phyloP scores from a whole-genome alignment of 2,888 invertebrate genomes.

The Oscheius myriophilus region DNA sequence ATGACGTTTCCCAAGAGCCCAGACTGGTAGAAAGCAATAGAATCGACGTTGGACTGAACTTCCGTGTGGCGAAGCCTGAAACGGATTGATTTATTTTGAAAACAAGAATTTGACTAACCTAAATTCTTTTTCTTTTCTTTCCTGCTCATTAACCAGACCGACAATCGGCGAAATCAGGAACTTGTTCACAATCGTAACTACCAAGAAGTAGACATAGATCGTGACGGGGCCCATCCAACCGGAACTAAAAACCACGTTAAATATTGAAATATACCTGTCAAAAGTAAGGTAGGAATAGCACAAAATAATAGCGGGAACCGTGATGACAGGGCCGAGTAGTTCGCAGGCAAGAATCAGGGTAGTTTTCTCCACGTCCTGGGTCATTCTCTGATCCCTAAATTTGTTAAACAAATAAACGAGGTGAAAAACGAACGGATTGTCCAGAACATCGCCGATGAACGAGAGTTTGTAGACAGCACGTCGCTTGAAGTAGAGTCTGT shows the following conservation, averaged over 20 bases:
- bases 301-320: constrained; percentile 74
- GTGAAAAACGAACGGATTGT: constrained; percentile 74
- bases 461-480: constrained; percentile 75
- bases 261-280: constrained; percentile 69
- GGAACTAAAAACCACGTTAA: too few species aligned
- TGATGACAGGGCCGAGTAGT: constrained; percentile 72
- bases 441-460: constrained; percentile 71
- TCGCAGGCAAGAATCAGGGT: constrained; percentile 72
- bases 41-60: constrained; percentile 65
- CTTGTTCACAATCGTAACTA: constrained; percentile 75
- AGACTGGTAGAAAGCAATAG: constrained; percentile 67
- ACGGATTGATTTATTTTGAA: neutral
- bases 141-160: constrained; percentile 74
- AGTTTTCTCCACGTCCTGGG: constrained; percentile 75
- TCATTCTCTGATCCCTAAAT: constrained; percentile 75
- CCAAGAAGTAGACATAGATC: constrained; percentile 74
- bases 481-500: constrained; percentile 74
- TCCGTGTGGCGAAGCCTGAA: constrained; percentile 65
- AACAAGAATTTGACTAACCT: neutral
- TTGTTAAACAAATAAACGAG: neutral
- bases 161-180: constrained; percentile 76
- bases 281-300: constrained; percentile 76
- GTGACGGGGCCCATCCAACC: constrained; percentile 76
- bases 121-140: constrained; percentile 75
- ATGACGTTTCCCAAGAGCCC: constrained; percentile 67